phyloP scores from a whole-genome alignment of 2,113 vertebrate species.

The Muntiacus muntjak region DNA sequence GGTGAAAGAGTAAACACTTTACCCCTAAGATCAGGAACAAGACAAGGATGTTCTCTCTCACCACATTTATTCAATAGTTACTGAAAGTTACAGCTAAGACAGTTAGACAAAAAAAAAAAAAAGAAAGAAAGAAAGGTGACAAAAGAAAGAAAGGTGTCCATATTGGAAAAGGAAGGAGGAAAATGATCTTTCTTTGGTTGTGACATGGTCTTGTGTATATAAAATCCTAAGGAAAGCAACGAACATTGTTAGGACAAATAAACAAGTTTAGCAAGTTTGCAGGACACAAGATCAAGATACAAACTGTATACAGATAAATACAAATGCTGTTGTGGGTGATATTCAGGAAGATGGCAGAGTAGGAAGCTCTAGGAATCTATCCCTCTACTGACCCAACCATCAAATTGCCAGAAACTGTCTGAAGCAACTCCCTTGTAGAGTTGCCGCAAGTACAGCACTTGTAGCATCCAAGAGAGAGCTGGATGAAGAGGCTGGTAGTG shows the following conservation, averaged over 20 bases:
- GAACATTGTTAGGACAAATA: neutral
- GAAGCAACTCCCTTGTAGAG: neutral
- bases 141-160: neutral
- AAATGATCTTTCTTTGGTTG: neutral
- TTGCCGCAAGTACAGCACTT: neutral
- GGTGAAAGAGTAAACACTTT: neutral
- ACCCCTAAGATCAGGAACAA: neutral
- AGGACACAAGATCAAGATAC: neutral
- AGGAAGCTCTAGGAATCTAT: neutral
- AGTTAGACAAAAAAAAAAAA: neutral
- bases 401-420: neutral
- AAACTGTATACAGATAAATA: neutral
- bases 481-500: neutral
- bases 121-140: neutral
- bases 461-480: neutral
- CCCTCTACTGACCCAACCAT: neutral
- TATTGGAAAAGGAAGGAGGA: neutral
- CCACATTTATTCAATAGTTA: neutral
- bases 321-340: neutral
- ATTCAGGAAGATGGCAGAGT: neutral
- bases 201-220: neutral
- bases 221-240: neutral
- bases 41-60: neutral
- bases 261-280: neutral
- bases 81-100: neutral